Conservation (phyloP, 2,113 vertebrate genomes). For the Pterophyllum scalare region DNA sequence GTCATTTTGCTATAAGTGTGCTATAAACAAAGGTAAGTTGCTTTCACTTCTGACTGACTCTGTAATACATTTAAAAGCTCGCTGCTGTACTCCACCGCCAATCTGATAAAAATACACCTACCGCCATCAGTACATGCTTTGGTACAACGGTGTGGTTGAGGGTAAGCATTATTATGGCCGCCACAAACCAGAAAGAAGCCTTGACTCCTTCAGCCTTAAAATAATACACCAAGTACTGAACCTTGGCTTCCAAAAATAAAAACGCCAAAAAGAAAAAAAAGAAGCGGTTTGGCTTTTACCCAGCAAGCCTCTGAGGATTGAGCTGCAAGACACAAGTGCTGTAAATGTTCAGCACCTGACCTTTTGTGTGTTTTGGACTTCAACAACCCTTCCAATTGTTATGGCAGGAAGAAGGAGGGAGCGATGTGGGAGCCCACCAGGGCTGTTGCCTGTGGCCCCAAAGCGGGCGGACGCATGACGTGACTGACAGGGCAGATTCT, state of each 20-base stretch:
- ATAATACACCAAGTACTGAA: constrained; percentile 85
- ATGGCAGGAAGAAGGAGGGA: constrained; percentile 78
- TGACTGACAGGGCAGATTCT: constrained; percentile 86
- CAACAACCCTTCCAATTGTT: constrained; percentile 80
- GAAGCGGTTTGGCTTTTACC: constrained; percentile 29
- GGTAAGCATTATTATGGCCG: constrained; percentile 18
- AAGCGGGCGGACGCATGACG: constrained; percentile 68
- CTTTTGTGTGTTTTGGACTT: constrained; percentile 89
- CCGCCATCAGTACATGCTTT: neutral
- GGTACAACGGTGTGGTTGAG: constrained; percentile 23
- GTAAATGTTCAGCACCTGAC: constrained; percentile 81
- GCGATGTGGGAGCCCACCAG: constrained; percentile 77
- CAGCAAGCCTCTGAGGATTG: neutral
- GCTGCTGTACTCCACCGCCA: neutral
- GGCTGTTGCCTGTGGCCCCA: constrained; percentile 83
- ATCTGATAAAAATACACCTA: neutral
- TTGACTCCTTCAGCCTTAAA: constrained; percentile 75
- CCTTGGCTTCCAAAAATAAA: constrained; percentile 74
- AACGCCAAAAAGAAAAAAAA: neutral
- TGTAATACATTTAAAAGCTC: neutral
- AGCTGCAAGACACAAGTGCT: constrained; percentile 41
- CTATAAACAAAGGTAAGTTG: neutral
- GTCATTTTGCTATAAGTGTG: neutral
- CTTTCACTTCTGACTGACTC: neutral
- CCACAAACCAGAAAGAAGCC: constrained; percentile 85